These are phyloP conservation scores for Rotaria socialis DNA, from an alignment of 2,888 invertebrate species.

Conservation along the genomic window DNA sequence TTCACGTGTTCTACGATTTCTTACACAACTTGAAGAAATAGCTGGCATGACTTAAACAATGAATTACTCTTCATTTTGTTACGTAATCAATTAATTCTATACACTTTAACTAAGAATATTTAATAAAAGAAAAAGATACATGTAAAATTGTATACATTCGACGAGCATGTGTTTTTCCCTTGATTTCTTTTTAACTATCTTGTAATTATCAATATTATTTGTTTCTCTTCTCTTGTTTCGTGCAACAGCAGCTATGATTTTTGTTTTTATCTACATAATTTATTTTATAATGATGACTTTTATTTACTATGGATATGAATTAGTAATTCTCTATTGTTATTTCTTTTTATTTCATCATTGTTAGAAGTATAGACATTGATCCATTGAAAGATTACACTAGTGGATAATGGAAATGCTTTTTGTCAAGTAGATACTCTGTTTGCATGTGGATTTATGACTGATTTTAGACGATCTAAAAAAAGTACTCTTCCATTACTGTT, in stretches of 20 bases:
- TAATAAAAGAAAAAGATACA: not conserved
- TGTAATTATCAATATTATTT: not conserved
- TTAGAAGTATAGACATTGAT: not conserved
- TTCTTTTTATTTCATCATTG: not conserved
- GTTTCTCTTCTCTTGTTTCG: not conserved
- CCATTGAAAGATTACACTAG: not conserved
- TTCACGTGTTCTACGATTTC: constrained; percentile 38
- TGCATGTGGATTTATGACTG: not conserved
- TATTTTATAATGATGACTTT: not conserved
- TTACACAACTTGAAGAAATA: constrained; percentile 38
- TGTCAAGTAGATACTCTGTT: not conserved
- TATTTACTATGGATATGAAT: not conserved
- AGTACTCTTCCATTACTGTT: not conserved
- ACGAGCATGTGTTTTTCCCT: not conserved
- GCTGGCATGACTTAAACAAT: constrained; percentile 26
- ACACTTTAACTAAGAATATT: not conserved
- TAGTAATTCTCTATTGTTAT: not conserved
- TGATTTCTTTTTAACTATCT: not conserved
- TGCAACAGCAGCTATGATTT: not conserved
- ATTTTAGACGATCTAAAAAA: not conserved
- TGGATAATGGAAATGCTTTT: not conserved
- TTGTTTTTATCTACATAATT: not conserved
- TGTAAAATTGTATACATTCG: too few species aligned
- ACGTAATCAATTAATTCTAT: not conserved
- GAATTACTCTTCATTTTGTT: not conserved